Evolutionary conservation across 2,797 vertebrate species (phyloP), one percentile per base, ranked within the genome.

Genomic region (Acanthornis magna): DNA sequence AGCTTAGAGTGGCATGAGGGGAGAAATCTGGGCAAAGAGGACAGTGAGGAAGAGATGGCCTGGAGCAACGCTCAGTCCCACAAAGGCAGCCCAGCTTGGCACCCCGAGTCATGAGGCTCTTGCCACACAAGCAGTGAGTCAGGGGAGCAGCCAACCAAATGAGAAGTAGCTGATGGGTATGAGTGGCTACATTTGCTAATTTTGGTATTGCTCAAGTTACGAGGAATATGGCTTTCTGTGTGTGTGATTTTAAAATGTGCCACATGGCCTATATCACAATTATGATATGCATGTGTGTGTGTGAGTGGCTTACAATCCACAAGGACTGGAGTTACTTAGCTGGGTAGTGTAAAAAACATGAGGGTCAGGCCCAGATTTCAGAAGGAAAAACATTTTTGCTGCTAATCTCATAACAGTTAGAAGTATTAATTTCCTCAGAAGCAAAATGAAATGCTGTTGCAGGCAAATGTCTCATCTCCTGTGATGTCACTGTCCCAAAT

Each of bases 211-310:
- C 68, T 91, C 38, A 25, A 42, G 27, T 83, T 26, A 23, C 7
- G 10, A 68, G 42, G 48, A 74, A 42, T 68, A 20, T 5, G 17
- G 29, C 13, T n/a, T 13, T n/a, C 12, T 50, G 9, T 30, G 7
- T n/a, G 36, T 34, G 20, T 42, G 20, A 20, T 25, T 79, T 27
- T 63, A 47, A 63, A 62, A 66, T 9, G 45, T 76, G 12, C 45
- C 45, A 5, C 10, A 1, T 29, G 57, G 62, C 16, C 47, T 30
- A 0, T 78, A 22, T 80, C 68, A 36, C 47, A 74, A 0, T 47
- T 57, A 7, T 0, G 0, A 27, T 4, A 0, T 16, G 47, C 5
- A 0, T 13, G 27, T 23, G 21, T 54, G 21, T 54, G 21, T 18
- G 6, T 22, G 20, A 22, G n/a, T 18, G 18, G 29, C 29, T 75